Evolutionary conservation across 64 coral and sea anemone genomes (phyloP).

Genomic region (Porites australiensis): DNA sequence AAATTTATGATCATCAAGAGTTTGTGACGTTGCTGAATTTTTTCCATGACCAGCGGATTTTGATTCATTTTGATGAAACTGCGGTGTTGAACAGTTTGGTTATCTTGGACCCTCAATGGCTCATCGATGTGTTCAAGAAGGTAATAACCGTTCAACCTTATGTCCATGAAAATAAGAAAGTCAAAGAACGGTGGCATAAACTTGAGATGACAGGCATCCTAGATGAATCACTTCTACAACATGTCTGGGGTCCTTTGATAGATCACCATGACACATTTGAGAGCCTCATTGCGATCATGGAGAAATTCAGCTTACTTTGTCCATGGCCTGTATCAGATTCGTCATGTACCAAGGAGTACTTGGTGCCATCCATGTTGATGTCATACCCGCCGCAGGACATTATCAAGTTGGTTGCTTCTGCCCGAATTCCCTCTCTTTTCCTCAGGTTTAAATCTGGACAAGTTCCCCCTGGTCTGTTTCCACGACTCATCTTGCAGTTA

Average conservation of each 20-base stretch:
- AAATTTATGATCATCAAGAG: slow-evolving; percentile 17
- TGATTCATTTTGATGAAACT: slow-evolving; percentile 47
- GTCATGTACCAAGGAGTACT: not conserved
- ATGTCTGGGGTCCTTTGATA: slow-evolving; percentile 9
- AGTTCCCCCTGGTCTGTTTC: slow-evolving; percentile 8
- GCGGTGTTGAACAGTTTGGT: slow-evolving; percentile 9
- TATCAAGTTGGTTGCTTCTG: not conserved
- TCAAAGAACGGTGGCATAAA: slow-evolving; percentile 8
- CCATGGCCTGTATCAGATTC: slow-evolving; percentile 22
- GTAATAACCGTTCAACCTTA: slow-evolving; percentile 27
- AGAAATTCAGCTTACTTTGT: slow-evolving; percentile 44
- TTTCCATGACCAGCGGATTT: slow-evolving; percentile 43
- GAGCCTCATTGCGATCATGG: slow-evolving; percentile 36
- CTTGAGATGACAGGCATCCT: slow-evolving; percentile 23
- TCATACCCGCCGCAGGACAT: not conserved
- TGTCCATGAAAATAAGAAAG: not conserved
- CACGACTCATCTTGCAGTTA: slow-evolving; percentile 8
- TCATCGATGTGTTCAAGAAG: slow-evolving; percentile 32
- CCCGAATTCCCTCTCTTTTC: slow-evolving; percentile 27
- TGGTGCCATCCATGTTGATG: slow-evolving; percentile 45
- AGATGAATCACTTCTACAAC: not conserved
- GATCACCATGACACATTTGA: not conserved
- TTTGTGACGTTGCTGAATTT: slow-evolving; percentile 11
- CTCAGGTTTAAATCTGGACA: slow-evolving; percentile 44
- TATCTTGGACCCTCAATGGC: slow-evolving; percentile 34